Percentiles rank a stretch among this genome's conserved stretches.
Evolutionary conservation across 2,888 invertebrate species (phyloP).

Genomic region (Electrophaes corylata): DNA sequence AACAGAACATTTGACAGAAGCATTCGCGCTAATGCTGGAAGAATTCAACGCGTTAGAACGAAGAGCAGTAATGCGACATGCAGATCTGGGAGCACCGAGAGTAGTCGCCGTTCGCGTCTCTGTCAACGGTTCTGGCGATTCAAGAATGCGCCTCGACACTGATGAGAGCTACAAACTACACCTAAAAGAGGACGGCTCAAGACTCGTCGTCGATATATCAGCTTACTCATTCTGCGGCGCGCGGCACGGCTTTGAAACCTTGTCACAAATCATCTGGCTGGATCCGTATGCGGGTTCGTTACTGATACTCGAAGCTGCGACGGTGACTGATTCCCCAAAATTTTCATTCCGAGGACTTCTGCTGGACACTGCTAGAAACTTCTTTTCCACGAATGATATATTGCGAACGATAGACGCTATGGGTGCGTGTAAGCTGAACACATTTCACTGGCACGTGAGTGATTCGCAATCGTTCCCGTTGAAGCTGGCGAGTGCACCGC

Average conservation of each 20-base stretch:
- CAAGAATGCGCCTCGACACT: constrained; percentile 86
- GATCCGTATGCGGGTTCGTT: constrained; percentile 87
- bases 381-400: constrained; percentile 89
- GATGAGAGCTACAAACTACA: constrained; percentile 90
- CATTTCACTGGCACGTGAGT: constrained; percentile 96
- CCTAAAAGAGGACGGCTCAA: constrained; percentile 75
- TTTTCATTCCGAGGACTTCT: constrained; percentile 92
- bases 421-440: constrained; percentile 95
- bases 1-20: constrained; percentile 70
- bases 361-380: constrained; percentile 96
- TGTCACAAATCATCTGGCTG: constrained; percentile 92
- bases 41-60: constrained; percentile 78
- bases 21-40: constrained; percentile 79
- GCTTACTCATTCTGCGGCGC: constrained; percentile 91
- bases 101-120: constrained; percentile 78
- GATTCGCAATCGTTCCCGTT: constrained; percentile 98
- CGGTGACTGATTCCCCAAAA: constrained; percentile 90
- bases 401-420: constrained; percentile 93
- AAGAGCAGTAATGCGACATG: constrained; percentile 51
- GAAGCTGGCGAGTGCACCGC: constrained; percentile 89
- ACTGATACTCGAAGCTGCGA: constrained; percentile 86
- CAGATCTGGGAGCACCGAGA: constrained; percentile 65
- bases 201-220: constrained; percentile 85
- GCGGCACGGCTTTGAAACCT: constrained; percentile 90
- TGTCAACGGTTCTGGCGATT: constrained; percentile 81